phyloP scores from a whole-genome alignment of 2,888 invertebrate genomes.

The Oscheius onirici region DNA sequence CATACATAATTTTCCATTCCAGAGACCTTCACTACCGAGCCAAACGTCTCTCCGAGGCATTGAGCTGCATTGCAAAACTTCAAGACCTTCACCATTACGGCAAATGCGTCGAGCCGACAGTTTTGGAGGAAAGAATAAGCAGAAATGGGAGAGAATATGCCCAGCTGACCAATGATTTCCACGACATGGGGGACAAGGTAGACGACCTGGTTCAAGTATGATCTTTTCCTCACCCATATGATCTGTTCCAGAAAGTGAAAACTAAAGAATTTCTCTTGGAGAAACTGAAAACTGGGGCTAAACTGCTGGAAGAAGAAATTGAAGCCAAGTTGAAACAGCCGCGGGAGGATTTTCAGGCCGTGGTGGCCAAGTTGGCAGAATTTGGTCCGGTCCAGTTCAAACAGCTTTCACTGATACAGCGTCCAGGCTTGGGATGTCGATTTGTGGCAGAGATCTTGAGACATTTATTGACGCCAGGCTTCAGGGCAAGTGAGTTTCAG shows the following conservation, averaged over 20 bases:
- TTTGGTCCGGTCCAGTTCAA: slow-evolving; percentile 18
- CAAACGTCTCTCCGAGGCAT: slow-evolving; percentile 6
- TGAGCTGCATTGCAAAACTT: slow-evolving; percentile 11
- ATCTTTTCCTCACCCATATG: neutral
- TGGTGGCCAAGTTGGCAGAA: neutral
- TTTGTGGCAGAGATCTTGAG: slow-evolving; percentile 24
- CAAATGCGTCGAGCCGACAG: neutral
- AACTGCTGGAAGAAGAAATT: slow-evolving; percentile 13
- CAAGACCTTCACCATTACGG: slow-evolving; percentile 2
- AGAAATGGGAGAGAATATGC: slow-evolving; percentile 6
- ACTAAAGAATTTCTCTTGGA: slow-evolving; percentile 1
- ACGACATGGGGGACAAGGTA: slow-evolving; percentile 10
- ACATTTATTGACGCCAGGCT: slow-evolving; percentile 3
- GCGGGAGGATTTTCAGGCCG: neutral
- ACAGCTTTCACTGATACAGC: slow-evolving; percentile 11
- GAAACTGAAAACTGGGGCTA: neutral
- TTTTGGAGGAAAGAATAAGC: slow-evolving; percentile 1
- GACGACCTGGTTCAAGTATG: slow-evolving; percentile 15
- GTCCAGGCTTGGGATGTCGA: slow-evolving; percentile 24
- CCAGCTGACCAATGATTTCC: neutral
- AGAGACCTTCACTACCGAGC: slow-evolving; percentile 16
- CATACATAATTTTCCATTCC: too few relatives aligned
- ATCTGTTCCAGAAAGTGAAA: slow-evolving; percentile 13
- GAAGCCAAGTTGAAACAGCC: slow-evolving; percentile 16
- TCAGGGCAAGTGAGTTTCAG: slow-evolving; percentile 21